Conservation (phyloP, 2,797 vertebrate genomes). For the Spinibarbus caldwelli region DNA sequence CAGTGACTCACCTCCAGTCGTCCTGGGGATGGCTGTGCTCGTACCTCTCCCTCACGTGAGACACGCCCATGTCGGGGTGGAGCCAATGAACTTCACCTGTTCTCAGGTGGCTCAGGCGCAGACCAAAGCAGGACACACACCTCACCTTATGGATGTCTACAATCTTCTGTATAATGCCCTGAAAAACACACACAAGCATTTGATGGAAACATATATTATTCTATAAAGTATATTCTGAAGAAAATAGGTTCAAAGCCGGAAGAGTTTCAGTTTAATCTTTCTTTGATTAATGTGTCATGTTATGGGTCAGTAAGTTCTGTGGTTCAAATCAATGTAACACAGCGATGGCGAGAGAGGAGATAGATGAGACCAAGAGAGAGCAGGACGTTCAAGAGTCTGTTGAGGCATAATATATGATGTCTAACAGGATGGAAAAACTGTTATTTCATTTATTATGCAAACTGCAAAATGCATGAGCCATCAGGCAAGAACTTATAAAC, state of each 20-base stretch:
- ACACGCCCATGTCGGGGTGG: conserved; percentile 95
- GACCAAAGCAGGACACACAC: conserved; percentile 92
- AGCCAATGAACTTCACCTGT: conserved; percentile 96
- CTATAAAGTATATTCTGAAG: neutral
- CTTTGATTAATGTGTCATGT: conserved; percentile 1
- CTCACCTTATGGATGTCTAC: conserved; percentile 95
- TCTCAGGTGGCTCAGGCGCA: conserved; percentile 93
- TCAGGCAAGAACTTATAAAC: conserved; percentile 5
- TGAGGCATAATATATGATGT: conserved; percentile 9
- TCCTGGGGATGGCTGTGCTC: conserved; percentile 93
- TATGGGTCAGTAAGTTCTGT: conserved; percentile 27
- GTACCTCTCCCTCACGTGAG: conserved; percentile 92
- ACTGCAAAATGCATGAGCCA: conserved; percentile 22
- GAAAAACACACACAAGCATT: conserved; percentile 53
- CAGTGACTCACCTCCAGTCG: conserved; percentile 92
- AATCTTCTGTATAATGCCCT: conserved; percentile 99
- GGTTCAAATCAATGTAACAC: neutral
- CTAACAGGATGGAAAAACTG: conserved; percentile 19
- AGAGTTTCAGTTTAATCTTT: conserved; percentile 7
- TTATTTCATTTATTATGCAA: conserved; percentile 44
- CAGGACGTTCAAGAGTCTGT: neutral
- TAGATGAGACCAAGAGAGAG: neutral
- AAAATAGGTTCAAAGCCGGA: neutral
- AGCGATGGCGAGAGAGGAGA: neutral
- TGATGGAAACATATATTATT: neutral